These are phyloP conservation scores for Apomyelois bistriatella DNA, from an alignment of 2,888 invertebrate genomes.

Conservation along the genomic window DNA sequence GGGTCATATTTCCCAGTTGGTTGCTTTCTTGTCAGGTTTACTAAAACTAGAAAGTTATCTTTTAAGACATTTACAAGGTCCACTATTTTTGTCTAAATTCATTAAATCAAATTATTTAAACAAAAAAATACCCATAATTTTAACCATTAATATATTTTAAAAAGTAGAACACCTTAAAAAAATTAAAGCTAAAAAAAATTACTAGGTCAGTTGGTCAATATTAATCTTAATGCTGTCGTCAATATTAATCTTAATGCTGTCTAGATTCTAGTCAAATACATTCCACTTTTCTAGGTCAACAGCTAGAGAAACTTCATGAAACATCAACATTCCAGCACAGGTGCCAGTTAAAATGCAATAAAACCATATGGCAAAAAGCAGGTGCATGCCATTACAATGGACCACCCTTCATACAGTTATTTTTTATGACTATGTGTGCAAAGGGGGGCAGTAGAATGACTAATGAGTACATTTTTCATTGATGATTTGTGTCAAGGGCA, in stretches of 20 bases:
- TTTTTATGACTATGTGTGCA: neutral
- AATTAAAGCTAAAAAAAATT: no score
- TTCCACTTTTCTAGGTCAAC: slow-evolving; percentile 11
- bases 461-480: slow-evolving; percentile 6
- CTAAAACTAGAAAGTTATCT: no score
- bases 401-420: neutral
- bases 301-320: neutral
- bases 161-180: no score
- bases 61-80: no score
- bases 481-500: slow-evolving; percentile 8
- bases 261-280: neutral
- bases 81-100: no score
- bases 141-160: no score
- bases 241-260: neutral
- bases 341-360: neutral
- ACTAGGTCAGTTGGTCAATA: neutral
- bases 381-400: neutral
- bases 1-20: no score
- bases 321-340: neutral
- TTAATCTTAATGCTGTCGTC: neutral
- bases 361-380: neutral
- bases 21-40: no score
- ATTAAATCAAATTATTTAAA: no score
- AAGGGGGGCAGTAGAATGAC: neutral
- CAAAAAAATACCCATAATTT: no score